Percentiles rank a stretch among this genome's conserved stretches.
These are phyloP conservation scores for Protobothrops flavoviridis DNA, from an alignment of 2,113 vertebrate genomes.

Conservation along the genomic window DNA sequence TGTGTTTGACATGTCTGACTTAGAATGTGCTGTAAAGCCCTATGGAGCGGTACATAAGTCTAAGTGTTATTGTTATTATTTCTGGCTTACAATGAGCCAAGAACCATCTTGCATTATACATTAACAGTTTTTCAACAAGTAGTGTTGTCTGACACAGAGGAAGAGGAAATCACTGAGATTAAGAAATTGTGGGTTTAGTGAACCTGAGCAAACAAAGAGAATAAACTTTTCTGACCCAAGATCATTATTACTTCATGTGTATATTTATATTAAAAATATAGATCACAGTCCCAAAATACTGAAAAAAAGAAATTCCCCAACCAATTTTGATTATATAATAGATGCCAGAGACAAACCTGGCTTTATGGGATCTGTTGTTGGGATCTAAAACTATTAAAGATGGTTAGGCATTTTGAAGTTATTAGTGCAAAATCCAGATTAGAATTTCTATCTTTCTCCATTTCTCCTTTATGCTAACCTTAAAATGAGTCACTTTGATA, in stretches of 20 bases:
- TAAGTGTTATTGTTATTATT: neutral
- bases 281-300: neutral
- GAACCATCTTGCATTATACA: neutral
- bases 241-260: neutral
- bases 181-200: constrained; percentile 7
- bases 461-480: neutral
- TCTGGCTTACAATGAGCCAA: neutral
- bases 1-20: no score
- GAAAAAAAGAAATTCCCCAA: neutral
- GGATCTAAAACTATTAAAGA: neutral
- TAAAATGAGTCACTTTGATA: neutral
- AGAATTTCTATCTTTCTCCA: neutral
- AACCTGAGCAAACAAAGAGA: constrained; percentile 3
- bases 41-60: neutral
- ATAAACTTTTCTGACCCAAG: constrained; percentile 6
- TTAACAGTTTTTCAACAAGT: constrained; percentile 5
- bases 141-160: constrained; percentile 14
- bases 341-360: neutral
- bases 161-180: neutral
- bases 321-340: neutral
- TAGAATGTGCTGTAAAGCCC: neutral
- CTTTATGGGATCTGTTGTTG: no score
- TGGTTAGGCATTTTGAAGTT: neutral
- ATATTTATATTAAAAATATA: constrained; percentile 17
- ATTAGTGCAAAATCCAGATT: neutral